A percentile compares a stretch with the other conserved stretches of the same genome.
phyloP scores from a whole-genome alignment of 2,113 vertebrate species.

The Pedetes capensis region DNA sequence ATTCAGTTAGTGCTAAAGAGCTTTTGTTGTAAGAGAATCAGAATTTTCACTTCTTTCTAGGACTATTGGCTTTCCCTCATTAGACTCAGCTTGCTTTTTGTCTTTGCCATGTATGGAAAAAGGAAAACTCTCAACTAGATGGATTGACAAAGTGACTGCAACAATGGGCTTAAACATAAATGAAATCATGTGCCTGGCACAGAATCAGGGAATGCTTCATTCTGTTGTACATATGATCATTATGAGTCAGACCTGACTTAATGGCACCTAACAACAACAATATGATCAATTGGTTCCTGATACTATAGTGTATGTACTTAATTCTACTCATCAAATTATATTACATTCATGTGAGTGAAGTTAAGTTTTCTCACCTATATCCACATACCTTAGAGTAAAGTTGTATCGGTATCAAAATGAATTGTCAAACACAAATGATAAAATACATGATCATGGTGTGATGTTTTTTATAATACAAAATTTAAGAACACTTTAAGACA shows the following conservation, averaged over 20 bases:
- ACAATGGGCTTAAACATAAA: no score
- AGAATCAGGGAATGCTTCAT: no score
- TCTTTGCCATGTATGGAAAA: background rate
- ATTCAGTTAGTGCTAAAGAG: background rate
- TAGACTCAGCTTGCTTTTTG: background rate
- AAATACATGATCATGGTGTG: background rate
- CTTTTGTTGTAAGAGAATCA: background rate
- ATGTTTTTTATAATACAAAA: background rate
- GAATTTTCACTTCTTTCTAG: background rate
- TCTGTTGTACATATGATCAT: no score
- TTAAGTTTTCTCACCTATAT: background rate
- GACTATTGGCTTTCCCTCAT: background rate
- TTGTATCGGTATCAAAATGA: background rate
- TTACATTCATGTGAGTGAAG: background rate
- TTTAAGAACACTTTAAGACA: background rate
- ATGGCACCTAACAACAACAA: no score
- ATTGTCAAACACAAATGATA: background rate
- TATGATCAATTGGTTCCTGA: background rate
- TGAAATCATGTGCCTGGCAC: no score
- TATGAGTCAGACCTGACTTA: no score
- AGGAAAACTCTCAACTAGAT: no score
- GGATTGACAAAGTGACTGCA: no score
- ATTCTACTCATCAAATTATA: background rate
- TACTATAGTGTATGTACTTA: background rate
- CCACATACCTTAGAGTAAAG: background rate